phyloP scores from a whole-genome alignment of 2,113 vertebrate species.

The Bubo blakistoni region DNA sequence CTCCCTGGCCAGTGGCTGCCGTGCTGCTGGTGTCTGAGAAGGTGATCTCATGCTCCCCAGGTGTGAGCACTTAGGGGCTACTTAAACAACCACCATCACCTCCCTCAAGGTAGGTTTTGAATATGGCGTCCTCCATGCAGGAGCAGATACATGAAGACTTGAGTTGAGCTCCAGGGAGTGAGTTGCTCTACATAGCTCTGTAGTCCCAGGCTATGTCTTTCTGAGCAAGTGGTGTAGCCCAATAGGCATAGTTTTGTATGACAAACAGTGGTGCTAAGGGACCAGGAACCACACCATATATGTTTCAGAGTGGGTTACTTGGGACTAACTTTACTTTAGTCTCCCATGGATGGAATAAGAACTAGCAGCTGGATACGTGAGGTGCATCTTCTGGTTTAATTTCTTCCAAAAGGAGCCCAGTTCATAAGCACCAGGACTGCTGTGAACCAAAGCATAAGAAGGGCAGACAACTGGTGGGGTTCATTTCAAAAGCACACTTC shows the following conservation, averaged over 20 bases:
- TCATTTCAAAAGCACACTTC: not conserved
- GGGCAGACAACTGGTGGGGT: not conserved
- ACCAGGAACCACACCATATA: not conserved
- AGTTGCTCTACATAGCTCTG: not conserved
- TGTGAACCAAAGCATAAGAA: not conserved
- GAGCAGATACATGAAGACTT: not conserved
- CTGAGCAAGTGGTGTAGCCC: not conserved
- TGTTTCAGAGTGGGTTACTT: not conserved
- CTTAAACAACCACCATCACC: not conserved
- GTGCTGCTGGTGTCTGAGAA: not conserved
- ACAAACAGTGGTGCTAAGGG: not conserved
- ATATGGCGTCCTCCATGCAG: not conserved
- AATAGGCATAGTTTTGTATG: not conserved
- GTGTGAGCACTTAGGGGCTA: not conserved
- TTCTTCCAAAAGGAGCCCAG: not conserved
- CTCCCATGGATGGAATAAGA: not conserved
- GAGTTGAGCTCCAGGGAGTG: not conserved
- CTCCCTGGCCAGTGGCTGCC: not conserved
- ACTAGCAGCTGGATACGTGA: not conserved
- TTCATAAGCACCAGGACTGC: not conserved
- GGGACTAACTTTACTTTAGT: not conserved
- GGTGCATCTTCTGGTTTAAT: not conserved
- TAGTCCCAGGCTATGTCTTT: not conserved
- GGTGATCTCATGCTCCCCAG: not conserved
- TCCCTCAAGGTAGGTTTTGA: not conserved